phyloP scores from a whole-genome alignment of 2,113 vertebrate species.

The Petromus typicus region DNA sequence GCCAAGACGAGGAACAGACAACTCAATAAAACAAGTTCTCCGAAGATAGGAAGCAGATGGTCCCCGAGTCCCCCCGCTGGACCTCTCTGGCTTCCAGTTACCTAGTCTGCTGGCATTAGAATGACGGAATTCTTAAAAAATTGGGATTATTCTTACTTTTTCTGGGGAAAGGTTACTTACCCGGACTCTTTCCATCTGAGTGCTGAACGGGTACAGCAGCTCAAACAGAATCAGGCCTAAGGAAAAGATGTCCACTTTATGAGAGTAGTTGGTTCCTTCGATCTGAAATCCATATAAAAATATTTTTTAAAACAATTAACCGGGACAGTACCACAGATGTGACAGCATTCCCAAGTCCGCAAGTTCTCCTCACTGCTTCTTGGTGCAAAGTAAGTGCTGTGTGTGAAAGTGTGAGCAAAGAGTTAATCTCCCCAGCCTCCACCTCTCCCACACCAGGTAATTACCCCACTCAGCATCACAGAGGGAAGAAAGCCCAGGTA shows the following conservation, averaged over 20 bases:
- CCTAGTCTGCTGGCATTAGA: background rate
- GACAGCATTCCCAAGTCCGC: background rate
- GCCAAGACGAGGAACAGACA: slow-evolving; percentile 3
- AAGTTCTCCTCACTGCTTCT: background rate
- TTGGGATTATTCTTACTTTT: background rate
- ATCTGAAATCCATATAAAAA: slow-evolving; percentile 88
- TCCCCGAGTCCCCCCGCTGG: background rate
- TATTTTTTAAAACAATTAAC: background rate
- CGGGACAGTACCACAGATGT: background rate
- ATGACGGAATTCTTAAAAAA: background rate
- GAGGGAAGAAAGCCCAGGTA: slow-evolving; percentile 66
- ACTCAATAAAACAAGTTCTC: background rate
- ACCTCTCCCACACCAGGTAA: slow-evolving; percentile 36
- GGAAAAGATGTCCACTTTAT: slow-evolving; percentile 99
- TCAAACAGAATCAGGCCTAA: slow-evolving; percentile 98
- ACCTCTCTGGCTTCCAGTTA: background rate
- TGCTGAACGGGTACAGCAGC: slow-evolving; percentile 96
- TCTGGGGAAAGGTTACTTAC: slow-evolving; percentile 84
- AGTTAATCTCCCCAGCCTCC: slow-evolving; percentile 51
- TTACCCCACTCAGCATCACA: slow-evolving; percentile 76
- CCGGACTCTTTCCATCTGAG: slow-evolving; percentile 98
- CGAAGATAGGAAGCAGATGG: background rate
- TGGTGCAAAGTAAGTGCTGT: background rate
- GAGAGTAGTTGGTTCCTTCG: slow-evolving; percentile 96
- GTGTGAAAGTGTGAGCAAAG: slow-evolving; percentile 50